A percentile compares a stretch with the other conserved stretches of the same genome.
Evolutionary conservation across 1,140 invertebrate species (phyloP).

Genomic region (Drosophila ironensis): DNA sequence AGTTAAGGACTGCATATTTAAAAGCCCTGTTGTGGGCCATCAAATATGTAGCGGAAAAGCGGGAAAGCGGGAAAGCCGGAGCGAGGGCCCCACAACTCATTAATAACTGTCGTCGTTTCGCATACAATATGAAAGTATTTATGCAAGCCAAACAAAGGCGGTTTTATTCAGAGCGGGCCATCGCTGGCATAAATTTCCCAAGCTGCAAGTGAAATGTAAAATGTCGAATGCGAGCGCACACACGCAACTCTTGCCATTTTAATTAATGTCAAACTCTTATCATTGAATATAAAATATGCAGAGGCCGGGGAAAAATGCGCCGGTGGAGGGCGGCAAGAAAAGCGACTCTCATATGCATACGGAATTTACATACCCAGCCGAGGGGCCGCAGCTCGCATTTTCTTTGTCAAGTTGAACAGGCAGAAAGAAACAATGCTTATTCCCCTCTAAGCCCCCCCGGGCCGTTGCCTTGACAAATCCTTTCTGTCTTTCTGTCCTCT

Average conservation of each 20-base stretch:
- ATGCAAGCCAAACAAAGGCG: slow-evolving; percentile 53
- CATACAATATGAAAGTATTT: slow-evolving; percentile 44
- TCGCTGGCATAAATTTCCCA: slow-evolving; percentile 40
- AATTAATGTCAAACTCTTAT: slow-evolving; percentile 69
- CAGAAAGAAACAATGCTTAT: slow-evolving; percentile 41
- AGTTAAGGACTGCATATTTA: slow-evolving; percentile 68
- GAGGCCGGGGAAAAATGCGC: neutral
- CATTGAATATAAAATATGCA: slow-evolving; percentile 64
- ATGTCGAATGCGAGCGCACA: slow-evolving; percentile 48
- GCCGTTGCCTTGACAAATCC: slow-evolving; percentile 58
- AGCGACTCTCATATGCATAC: slow-evolving; percentile 38
- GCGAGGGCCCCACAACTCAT: slow-evolving; percentile 54
- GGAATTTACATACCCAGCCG: slow-evolving; percentile 60
- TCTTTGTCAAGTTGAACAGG: slow-evolving; percentile 69
- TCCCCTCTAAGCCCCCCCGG: neutral
- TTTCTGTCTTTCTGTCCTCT: slow-evolving; percentile 31
- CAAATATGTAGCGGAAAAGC: slow-evolving; percentile 52
- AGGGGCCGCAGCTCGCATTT: slow-evolving; percentile 43
- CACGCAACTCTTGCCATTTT: slow-evolving; percentile 66
- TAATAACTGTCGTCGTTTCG: slow-evolving; percentile 62
- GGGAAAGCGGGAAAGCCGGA: neutral
- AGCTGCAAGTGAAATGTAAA: slow-evolving; percentile 55
- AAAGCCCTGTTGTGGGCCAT: slow-evolving; percentile 59
- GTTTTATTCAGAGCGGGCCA: slow-evolving; percentile 26
- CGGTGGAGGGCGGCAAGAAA: slow-evolving; percentile 1